These are phyloP conservation scores for Steinernema carpocapsae DNA, from an alignment of 2,888 invertebrate species.

Conservation along the genomic window DNA sequence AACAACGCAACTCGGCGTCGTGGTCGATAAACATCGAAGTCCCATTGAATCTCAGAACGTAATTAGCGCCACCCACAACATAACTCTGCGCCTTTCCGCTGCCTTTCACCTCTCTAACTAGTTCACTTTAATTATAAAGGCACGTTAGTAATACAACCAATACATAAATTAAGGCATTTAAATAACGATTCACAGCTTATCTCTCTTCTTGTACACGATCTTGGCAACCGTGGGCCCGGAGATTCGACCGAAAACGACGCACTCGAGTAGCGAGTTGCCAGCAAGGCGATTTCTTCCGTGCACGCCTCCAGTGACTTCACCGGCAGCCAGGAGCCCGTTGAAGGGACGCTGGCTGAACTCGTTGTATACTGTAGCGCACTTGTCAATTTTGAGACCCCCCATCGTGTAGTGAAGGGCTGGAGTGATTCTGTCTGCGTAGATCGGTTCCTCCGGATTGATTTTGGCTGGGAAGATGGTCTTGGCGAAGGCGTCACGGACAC, in stretches of 20 bases:
- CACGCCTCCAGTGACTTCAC: conserved; percentile 68
- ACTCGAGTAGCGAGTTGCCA: conserved; percentile 68
- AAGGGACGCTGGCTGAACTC: conserved; percentile 62
- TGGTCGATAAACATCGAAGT: too few relatives aligned
- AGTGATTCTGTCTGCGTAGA: conserved; percentile 65
- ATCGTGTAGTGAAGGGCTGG: conserved; percentile 68
- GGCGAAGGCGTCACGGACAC: conserved; percentile 50
- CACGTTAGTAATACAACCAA: neutral
- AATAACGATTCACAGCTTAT: conserved; percentile 41
- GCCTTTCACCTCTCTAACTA: too few relatives aligned
- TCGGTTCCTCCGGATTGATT: conserved; percentile 50
- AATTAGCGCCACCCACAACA: too few relatives aligned
- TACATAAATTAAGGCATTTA: neutral
- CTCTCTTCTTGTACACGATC: conserved; percentile 43
- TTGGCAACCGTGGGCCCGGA: conserved; percentile 61
- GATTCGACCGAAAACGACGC: conserved; percentile 69
- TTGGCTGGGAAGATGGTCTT: conserved; percentile 57
- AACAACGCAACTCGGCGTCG: too few relatives aligned
- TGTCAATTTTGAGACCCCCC: conserved; percentile 68
- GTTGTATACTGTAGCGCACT: conserved; percentile 51
- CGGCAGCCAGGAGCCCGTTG: conserved; percentile 66
- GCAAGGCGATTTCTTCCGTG: conserved; percentile 68
- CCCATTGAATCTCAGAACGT: too few relatives aligned
- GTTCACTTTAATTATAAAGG: too few relatives aligned
- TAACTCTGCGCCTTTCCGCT: too few relatives aligned